Evolutionary conservation across 2,888 invertebrate genomes (phyloP), one percentile per base, ranked within the genome.

Genomic region (Folsomia manolachei): DNA sequence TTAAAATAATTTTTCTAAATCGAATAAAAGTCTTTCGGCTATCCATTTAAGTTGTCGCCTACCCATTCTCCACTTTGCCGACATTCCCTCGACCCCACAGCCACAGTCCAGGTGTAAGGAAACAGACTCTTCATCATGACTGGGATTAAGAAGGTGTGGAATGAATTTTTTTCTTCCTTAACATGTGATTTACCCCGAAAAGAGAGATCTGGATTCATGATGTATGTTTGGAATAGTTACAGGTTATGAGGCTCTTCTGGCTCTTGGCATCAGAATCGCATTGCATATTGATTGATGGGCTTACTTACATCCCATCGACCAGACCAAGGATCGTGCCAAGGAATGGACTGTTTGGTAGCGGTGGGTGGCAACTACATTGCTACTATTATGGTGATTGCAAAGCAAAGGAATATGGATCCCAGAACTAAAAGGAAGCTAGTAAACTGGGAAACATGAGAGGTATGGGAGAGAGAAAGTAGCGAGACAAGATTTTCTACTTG

Each of bases 1-100:
- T 24, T 23, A 60, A 67, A 67, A 66, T 67, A 56, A 67, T 56
- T 67, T 67, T 27, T 51, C 60, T n/a, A 21, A 39, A 60, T 60
- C 60, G n/a, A 60, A 60, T 60, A 60, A 60, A 60, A n/a, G 9
- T 60, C 60, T 21, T n/a, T 21, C 60, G 9, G 18, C 51, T 51
- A 11, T 51, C 18, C 9, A 51, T 18, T 11, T 18, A 51, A n/a
- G n/a, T 51, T 9, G 11, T 51, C 51, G 11, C 51, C 11, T 51
- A 51, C 18, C 9, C 9, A 51, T 51, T 51, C 51, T 51, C 51
- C 51, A 11, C 18, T 51, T 51, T n/a, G n/a, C n/a, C n/a, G n/a
- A n/a, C n/a, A n/a, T n/a, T n/a, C n/a, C n/a, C n/a, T n/a, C n/a
- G n/a, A n/a, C n/a, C n/a, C n/a, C n/a, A n/a, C n/a, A n/a, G n/a